Evolutionary conservation across 2,797 vertebrate species (phyloP), one percentile per base, ranked within the genome.

Genomic region (Podargus strigoides): DNA sequence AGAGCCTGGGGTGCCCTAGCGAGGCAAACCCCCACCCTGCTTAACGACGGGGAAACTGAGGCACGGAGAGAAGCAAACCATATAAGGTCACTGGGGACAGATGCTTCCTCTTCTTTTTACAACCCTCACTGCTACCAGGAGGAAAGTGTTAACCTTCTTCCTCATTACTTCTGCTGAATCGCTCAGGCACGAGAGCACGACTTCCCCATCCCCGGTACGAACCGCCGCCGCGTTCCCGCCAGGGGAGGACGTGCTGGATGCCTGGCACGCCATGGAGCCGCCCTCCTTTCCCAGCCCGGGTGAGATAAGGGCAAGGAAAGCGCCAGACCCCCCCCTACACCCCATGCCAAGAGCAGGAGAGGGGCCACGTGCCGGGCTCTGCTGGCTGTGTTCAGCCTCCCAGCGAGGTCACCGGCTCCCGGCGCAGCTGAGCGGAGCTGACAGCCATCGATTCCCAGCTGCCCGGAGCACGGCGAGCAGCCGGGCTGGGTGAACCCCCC

Each of bases 21-120:
- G 10, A 44, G 20, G 26, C 52, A 50, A 52, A 30, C 7, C 7
- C 16, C 30, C 0, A 0, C 26, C 37, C 39, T 4, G 17, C 73
- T 55, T 41, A 8, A 7, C 19, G 9, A 64, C 3, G 30, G 69
- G 68, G 73, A 88, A 93, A 74, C 73, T 14, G 58, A 93, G 69
- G 76, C 49, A 52, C 1, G 0, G 63, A 46, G 36, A 6, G 6
- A 34, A 1, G 2, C 16, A 2, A 18, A 7, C 27, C 1, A 0
- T 11, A 5, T 0, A 0, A 17, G 41, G 49, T 12, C 32, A 18
- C 10, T 0, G 1, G 52, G 26, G 26, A 28, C 10, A 7, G 55
- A 9, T 0, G 1, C 7, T 37, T 28, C 64, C 72, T 69, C 44
- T 36, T 0, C 2, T n/a, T 6, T 3, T 16, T 3, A 3, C 22